These are phyloP conservation scores for Druceiella hillmani DNA, from an alignment of 2,888 invertebrate species.

Conservation along the genomic window DNA sequence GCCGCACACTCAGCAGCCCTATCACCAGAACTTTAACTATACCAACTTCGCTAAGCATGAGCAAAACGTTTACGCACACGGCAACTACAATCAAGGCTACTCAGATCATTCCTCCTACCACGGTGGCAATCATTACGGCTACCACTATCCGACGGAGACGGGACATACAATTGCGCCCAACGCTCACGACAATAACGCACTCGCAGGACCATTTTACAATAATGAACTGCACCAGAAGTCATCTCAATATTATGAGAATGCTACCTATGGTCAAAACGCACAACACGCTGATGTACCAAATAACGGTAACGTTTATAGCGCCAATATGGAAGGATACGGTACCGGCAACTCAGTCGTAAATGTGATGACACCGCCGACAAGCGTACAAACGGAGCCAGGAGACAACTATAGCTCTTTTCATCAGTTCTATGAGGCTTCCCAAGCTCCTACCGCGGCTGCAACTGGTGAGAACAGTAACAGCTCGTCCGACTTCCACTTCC, in stretches of 20 bases:
- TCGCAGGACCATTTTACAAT: constrained; percentile 16
- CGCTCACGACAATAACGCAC: constrained; percentile 44
- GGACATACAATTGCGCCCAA: constrained; percentile 42
- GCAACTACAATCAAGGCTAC: constrained; percentile 38
- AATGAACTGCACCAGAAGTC: constrained; percentile 5
- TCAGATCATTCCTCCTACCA: constrained; percentile 29
- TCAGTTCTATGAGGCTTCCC: constrained; percentile 60
- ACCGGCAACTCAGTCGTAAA: constrained; percentile 17
- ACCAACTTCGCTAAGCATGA: constrained; percentile 49
- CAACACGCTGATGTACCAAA: constrained; percentile 20
- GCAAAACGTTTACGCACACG: constrained; percentile 43
- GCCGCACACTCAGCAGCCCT: constrained; percentile 36
- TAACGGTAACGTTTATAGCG: constrained; percentile 22
- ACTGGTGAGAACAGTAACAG: constrained; percentile 80
- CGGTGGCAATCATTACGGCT: constrained; percentile 40
- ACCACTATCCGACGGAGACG: constrained; percentile 45
- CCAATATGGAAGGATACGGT: background rate
- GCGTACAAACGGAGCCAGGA: constrained; percentile 53
- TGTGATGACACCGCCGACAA: constrained; percentile 56
- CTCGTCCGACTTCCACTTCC: constrained; percentile 91
- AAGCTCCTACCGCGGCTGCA: constrained; percentile 36
- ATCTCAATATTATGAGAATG: background rate
- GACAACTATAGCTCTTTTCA: constrained; percentile 67
- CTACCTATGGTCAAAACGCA: background rate
- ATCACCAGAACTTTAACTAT: constrained; percentile 42